phyloP scores from a whole-genome alignment of 2,888 invertebrate genomes.

The Lepidochrysops patricia region DNA sequence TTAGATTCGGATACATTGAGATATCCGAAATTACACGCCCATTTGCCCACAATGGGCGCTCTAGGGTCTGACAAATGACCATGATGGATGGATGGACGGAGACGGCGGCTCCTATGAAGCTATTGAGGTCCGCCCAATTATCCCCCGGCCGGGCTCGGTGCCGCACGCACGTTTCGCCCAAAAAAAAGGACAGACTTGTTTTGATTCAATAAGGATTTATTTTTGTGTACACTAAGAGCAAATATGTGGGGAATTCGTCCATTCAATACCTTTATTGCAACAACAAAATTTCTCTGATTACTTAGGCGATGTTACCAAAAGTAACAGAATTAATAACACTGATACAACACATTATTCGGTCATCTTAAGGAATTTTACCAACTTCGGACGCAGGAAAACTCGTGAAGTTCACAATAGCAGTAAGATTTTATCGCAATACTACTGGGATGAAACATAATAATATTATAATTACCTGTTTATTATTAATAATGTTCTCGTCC shows the following conservation, averaged over 20 bases:
- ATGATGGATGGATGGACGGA: constrained; percentile 63
- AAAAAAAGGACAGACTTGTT: constrained; percentile 29
- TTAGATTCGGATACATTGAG: constrained; percentile 40
- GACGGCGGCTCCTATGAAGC: constrained; percentile 53
- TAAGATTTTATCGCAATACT: constrained; percentile 53
- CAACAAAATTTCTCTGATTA: background rate
- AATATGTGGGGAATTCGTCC: constrained; percentile 1
- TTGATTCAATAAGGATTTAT: constrained; percentile 8
- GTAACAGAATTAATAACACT: background rate
- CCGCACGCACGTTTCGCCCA: constrained; percentile 32
- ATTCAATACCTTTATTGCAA: background rate
- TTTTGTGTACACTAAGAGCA: background rate
- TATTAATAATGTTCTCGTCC: background rate
- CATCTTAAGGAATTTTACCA: constrained; percentile 28
- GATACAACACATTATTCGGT: constrained; percentile 27
- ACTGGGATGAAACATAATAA: constrained; percentile 39
- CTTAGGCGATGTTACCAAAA: background rate
- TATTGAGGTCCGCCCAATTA: constrained; percentile 56
- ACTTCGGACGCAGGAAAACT: constrained; percentile 40
- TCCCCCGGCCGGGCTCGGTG: constrained; percentile 31
- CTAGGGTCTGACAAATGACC: constrained; percentile 42
- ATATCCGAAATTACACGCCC: constrained; percentile 57
- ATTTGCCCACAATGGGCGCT: constrained; percentile 51
- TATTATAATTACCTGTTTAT: no score
- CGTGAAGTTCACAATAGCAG: constrained; percentile 58